These are phyloP conservation scores for Henricia sp. DNA, from an alignment of 53 echinoderm and acorn worm genomes.

Conservation along the genomic window DNA sequence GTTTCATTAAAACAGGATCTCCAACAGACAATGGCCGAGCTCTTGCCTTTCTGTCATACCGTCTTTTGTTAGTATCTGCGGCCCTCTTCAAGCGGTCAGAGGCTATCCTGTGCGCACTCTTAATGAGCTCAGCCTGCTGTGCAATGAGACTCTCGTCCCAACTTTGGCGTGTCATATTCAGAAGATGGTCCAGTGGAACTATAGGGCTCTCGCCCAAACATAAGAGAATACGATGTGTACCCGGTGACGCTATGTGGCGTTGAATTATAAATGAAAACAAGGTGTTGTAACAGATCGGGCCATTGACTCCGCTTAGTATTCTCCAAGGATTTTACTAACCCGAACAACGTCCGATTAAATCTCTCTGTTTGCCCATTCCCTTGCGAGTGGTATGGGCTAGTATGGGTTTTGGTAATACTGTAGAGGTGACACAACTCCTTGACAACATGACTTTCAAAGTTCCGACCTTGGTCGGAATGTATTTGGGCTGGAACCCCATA, in stretches of 20 bases:
- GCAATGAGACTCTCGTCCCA: constrained; percentile 32
- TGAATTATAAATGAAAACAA: constrained; percentile 38
- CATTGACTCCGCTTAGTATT: constrained; percentile 43
- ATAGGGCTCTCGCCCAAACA: constrained; percentile 12
- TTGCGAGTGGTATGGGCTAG: constrained; percentile 50
- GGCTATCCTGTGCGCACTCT: background rate
- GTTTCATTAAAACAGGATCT: background rate
- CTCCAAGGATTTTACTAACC: too few relatives aligned
- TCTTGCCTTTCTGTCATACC: background rate
- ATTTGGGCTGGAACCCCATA: constrained; percentile 42
- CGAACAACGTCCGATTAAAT: too few relatives aligned
- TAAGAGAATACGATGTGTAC: background rate
- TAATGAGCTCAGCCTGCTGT: background rate
- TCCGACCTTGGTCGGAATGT: constrained; percentile 56
- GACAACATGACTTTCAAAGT: constrained; percentile 49
- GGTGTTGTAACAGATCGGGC: constrained; percentile 43
- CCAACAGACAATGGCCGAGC: background rate
- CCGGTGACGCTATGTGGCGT: constrained; percentile 43
- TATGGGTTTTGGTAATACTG: constrained; percentile 43
- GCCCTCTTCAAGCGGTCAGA: background rate
- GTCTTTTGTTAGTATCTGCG: background rate
- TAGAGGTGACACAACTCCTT: constrained; percentile 51
- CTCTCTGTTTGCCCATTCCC: too few relatives aligned
- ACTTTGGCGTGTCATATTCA: background rate
- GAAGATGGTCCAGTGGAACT: constrained; percentile 13